Percentiles rank a stretch among this genome's conserved stretches.
phyloP scores from a whole-genome alignment of 2,888 invertebrate genomes.

The Synanthedon myopaeformis region DNA sequence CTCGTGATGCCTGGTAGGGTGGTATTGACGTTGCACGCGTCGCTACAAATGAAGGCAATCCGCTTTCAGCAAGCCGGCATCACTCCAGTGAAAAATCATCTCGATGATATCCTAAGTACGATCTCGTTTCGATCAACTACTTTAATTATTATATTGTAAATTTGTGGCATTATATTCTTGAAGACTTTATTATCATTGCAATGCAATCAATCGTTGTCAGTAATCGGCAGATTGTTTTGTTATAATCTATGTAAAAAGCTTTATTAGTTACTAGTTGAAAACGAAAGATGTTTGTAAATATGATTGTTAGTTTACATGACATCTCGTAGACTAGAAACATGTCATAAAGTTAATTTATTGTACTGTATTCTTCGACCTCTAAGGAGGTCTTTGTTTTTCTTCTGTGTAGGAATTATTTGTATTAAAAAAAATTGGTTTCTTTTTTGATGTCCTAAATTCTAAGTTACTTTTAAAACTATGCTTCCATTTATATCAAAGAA shows the following conservation, averaged over 20 bases:
- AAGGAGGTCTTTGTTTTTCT: too few relatives aligned
- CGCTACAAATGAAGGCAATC: slow-evolving; percentile 9
- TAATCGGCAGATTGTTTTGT: slow-evolving; percentile 45
- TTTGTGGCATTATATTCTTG: slow-evolving; percentile 62
- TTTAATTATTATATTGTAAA: slow-evolving; percentile 42
- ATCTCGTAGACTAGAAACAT: slow-evolving; percentile 7
- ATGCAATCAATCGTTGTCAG: slow-evolving; percentile 44
- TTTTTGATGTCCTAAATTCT: slow-evolving; percentile 29
- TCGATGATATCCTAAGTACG: slow-evolving; percentile 64
- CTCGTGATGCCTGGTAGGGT: slow-evolving; percentile 30
- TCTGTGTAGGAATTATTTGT: too few relatives aligned
- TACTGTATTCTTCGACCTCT: too few relatives aligned
- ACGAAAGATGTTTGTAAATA: slow-evolving; percentile 58
- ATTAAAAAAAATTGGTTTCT: not conserved
- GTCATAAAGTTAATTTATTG: not conserved
- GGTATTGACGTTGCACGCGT: slow-evolving; percentile 13
- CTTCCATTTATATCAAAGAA: slow-evolving; percentile 71
- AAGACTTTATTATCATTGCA: slow-evolving; percentile 56
- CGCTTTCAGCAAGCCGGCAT: slow-evolving; percentile 19
- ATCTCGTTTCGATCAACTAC: slow-evolving; percentile 68
- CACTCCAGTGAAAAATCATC: slow-evolving; percentile 59
- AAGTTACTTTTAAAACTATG: slow-evolving; percentile 58
- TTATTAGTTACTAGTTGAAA: slow-evolving; percentile 59
- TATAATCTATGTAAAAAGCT: slow-evolving; percentile 66
- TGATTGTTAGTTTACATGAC: slow-evolving; percentile 46